Conservation (phyloP, 2,113 vertebrate genomes). For the Pontoporia blainvillei region DNA sequence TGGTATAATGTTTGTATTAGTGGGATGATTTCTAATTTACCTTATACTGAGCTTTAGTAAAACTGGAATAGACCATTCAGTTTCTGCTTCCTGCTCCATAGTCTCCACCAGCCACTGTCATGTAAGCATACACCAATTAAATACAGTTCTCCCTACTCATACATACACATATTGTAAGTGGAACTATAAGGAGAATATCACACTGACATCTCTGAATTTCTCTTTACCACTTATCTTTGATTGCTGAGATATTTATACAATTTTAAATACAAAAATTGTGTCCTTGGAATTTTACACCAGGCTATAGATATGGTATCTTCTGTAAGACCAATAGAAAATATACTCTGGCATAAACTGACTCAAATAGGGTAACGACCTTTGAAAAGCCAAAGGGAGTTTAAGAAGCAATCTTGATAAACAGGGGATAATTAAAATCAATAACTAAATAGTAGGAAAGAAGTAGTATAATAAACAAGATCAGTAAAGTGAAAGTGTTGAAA, state of each 20-base stretch:
- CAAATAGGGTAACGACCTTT: background rate
- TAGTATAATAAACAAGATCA: background rate
- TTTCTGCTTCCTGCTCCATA: background rate
- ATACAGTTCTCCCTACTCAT: background rate
- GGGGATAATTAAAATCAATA: constrained; percentile 14
- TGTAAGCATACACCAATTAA: background rate
- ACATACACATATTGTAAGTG: background rate
- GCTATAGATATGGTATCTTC: background rate
- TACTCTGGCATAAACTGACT: background rate
- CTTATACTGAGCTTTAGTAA: background rate
- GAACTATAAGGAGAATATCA: background rate
- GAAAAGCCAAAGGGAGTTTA: background rate
- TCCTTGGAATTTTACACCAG: background rate
- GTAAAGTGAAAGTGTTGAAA: background rate
- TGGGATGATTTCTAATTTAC: background rate
- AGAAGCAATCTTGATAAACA: background rate
- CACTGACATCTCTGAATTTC: background rate
- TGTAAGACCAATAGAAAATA: background rate
- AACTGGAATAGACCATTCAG: background rate
- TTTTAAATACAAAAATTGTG: background rate
- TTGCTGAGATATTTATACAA: background rate
- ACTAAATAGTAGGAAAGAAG: background rate
- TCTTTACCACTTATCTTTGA: background rate
- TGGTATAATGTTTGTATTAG: background rate
- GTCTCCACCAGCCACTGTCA: accelerated